Percentiles rank a stretch among this genome's conserved stretches.
These are phyloP conservation scores for Ardeotis arabs DNA, from an alignment of 2,113 vertebrate species.

Conservation along the genomic window DNA sequence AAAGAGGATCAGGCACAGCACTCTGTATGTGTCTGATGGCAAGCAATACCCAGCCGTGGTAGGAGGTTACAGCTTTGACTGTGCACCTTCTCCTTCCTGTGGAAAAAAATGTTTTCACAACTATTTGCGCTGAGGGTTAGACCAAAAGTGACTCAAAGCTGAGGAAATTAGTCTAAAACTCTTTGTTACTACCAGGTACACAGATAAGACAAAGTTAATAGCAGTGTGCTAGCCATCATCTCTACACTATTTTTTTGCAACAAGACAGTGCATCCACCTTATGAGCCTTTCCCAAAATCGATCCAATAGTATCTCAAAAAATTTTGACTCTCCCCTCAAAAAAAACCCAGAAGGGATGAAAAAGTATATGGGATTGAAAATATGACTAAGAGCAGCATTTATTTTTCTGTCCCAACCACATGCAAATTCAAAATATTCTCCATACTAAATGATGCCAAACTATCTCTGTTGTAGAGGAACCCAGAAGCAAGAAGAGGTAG, in stretches of 20 bases:
- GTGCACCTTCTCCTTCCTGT: background rate
- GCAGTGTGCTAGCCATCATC: background rate
- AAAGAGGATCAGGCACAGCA: background rate
- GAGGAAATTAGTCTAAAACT: background rate
- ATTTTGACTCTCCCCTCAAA: background rate
- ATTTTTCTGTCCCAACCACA: background rate
- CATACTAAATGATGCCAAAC: background rate
- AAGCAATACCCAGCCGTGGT: background rate
- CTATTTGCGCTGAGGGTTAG: background rate
- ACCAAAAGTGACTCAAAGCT: background rate
- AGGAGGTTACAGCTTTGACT: background rate
- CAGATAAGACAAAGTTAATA: background rate
- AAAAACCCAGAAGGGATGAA: background rate
- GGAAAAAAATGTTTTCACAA: background rate
- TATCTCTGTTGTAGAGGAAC: background rate
- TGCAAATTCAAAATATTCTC: background rate
- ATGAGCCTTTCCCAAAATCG: background rate
- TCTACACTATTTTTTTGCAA: background rate
- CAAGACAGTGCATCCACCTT: background rate
- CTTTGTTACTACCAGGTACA: background rate
- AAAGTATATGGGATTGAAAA: background rate
- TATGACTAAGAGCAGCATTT: background rate
- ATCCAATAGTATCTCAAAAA: background rate
- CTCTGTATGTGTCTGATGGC: background rate
- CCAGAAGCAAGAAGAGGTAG: background rate